Evolutionary conservation across 1,140 invertebrate genomes (phyloP).

Genomic region (Mesaphorura yosii): DNA sequence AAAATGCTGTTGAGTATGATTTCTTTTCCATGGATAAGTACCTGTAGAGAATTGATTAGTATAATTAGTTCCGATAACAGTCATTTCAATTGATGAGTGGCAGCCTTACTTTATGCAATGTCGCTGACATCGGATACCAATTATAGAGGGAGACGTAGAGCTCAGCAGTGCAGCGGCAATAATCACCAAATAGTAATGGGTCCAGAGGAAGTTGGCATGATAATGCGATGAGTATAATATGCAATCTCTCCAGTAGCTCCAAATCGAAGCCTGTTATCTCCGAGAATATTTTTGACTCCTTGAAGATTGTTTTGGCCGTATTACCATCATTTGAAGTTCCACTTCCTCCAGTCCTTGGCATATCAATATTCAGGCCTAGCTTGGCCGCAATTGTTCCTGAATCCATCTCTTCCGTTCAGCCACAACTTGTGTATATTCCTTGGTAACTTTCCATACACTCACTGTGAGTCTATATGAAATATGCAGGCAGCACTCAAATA

Average conservation of each 20-base stretch:
- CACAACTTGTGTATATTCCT: neutral
- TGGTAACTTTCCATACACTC: constrained; percentile 6
- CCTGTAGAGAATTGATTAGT: neutral
- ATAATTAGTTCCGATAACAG: too few species aligned
- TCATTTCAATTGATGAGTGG: too few species aligned
- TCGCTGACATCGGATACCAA: constrained; percentile 17
- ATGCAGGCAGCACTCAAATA: constrained; percentile 13
- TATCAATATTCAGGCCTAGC: constrained; percentile 19
- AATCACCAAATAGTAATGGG: constrained; percentile 7
- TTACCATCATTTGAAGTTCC: constrained; percentile 22
- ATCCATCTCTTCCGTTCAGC: constrained; percentile 5
- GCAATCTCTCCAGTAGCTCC: constrained; percentile 3
- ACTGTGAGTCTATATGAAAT: constrained; percentile 12
- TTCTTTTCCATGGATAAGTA: neutral
- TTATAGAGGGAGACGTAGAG: constrained; percentile 3
- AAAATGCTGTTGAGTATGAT: constrained; percentile 6
- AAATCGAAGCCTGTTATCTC: constrained; percentile 14
- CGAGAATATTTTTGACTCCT: constrained; percentile 1
- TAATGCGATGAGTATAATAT: constrained; percentile 11
- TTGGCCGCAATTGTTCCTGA: neutral
- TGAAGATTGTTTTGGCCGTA: constrained; percentile 19
- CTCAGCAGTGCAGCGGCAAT: neutral
- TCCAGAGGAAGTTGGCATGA: constrained; percentile 6
- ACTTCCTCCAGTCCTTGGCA: constrained; percentile 7
- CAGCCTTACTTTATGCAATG: constrained; percentile 17